Conservation (phyloP, 2,888 invertebrate genomes). For the Tipula unca region DNA sequence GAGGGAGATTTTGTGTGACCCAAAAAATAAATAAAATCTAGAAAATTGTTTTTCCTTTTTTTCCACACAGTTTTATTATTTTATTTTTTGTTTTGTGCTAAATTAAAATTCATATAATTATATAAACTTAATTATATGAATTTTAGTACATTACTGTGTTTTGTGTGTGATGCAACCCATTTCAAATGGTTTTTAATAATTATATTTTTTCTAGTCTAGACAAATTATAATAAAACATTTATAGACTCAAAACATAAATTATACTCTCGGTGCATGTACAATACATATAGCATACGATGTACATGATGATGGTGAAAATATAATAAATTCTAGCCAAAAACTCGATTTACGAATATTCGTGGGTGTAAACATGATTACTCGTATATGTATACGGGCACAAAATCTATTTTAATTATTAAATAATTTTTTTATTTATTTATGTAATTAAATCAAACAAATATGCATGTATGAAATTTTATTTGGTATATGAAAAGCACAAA, state of each 20-base stretch:
- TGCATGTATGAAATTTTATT: no score
- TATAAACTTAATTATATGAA: neutral
- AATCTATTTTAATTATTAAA: neutral
- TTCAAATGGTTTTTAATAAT: neutral
- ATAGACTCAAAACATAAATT: neutral
- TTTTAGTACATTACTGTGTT: neutral
- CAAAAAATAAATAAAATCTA: neutral
- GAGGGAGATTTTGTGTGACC: neutral
- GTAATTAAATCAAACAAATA: neutral
- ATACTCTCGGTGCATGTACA: no score
- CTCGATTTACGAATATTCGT: neutral
- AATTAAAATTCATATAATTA: neutral
- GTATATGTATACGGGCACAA: neutral
- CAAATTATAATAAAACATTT: constrained; percentile 8
- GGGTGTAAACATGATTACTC: neutral
- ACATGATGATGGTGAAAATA: neutral
- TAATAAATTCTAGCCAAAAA: neutral
- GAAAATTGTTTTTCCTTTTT: neutral
- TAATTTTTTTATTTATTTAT: neutral
- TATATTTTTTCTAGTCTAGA: constrained; percentile 14
- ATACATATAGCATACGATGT: neutral
- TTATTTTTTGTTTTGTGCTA: neutral
- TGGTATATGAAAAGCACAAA: no score
- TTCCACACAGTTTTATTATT: neutral
- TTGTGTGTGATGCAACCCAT: neutral